Conservation (phyloP, 2,113 vertebrate genomes). For the Rhabdomys dilectus region DNA sequence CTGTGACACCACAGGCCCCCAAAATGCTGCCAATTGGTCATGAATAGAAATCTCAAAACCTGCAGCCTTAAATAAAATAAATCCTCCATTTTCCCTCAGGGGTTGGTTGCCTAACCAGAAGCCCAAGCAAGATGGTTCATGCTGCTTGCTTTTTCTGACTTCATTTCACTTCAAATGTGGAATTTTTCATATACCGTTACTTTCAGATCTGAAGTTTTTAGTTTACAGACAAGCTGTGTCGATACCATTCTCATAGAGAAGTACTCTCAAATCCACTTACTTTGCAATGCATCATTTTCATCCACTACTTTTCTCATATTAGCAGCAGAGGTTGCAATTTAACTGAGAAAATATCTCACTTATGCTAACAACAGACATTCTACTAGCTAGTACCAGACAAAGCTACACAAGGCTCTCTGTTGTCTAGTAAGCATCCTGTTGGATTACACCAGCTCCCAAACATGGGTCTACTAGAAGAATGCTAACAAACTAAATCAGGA, state of each 20-base stretch:
- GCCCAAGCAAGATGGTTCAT: neutral
- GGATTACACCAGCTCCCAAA: neutral
- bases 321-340: neutral
- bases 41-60: neutral
- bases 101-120: neutral
- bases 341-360: conserved; percentile 45
- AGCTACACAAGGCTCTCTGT: neutral
- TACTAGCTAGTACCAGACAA: neutral
- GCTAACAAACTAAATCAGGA: neutral
- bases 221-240: conserved; percentile 10
- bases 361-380: neutral
- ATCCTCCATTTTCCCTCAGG: neutral
- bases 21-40: neutral
- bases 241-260: neutral
- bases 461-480: neutral
- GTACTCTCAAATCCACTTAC: neutral
- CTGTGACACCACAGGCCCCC: neutral
- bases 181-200: neutral
- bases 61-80: neutral
- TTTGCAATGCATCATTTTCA: conserved; percentile 34
- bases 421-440: neutral
- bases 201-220: conserved; percentile 11
- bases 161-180: neutral
- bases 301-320: neutral
- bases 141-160: neutral